Base-by-base conservation (phyloP, 1,140 invertebrate species). In the Lepidurus couesii region DNA sequence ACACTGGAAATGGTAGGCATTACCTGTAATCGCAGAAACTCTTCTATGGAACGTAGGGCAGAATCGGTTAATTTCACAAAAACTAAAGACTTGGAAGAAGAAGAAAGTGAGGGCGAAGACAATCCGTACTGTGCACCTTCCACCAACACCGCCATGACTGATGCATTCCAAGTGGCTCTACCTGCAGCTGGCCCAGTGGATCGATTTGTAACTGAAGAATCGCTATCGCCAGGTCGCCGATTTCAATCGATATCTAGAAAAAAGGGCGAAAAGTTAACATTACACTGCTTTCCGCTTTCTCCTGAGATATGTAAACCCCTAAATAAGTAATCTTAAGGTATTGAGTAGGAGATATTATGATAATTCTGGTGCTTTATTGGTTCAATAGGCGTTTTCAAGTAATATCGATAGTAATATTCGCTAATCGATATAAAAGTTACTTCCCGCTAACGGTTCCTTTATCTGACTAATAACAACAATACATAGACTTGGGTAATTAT, bases 61-160 rank as follows among this genome's bases (percentile, higher is more conserved):
- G 95, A 96, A 90, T 97, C 95, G 83, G 95, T 97, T 84, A 96
- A 89, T 90, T 96, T 97, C 84, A 96, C 93, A 88, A 95, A 95
- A 86, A 96, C 90, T 85, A 95, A 90, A 84, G 93, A 91, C 89
- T 95, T 96, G 87, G 91, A 91, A 88, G 91, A 91, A 88, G 91
- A 90, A 88, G 90, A 91, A 90, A 90, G 90, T 87, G 89, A 90
- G 86, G 93, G 92, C 85, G 94, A 94, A 88, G 93, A 94, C 89
- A 96, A 92, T 88, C 93, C 93, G 93, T 96, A 96, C 89, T 95
- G 92, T 89, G 92, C 90, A 90, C 94, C 94, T 91, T 94, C 92
- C 89, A 92, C 91, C 89, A 96, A 92, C 90, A 92, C 90, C 91
- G 94, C 93, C 94, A 95, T 96, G 42, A 44, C 78, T 79, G 78